A percentile compares a stretch with the other conserved stretches of the same genome.
Conservation (phyloP, 2,888 invertebrate genomes). For the Tetragnatha montana region DNA sequence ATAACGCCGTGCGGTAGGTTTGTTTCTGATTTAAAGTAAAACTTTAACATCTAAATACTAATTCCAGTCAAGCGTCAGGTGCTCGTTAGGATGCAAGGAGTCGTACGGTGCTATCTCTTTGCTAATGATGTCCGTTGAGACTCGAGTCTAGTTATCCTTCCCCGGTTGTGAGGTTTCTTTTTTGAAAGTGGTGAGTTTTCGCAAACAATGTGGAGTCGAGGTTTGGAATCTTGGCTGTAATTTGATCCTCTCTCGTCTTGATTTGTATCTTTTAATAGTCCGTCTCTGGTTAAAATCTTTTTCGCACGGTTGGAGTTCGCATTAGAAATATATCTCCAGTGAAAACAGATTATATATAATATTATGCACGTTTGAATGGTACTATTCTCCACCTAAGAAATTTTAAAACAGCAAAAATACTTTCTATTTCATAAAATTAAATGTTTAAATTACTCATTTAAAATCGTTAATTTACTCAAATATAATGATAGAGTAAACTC, state of each 20-base stretch:
- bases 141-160: not conserved
- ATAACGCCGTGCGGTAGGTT: not conserved
- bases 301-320: no score
- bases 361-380: no score
- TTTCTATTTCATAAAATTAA: no score
- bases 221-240: not conserved
- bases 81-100: not conserved
- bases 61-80: not conserved
- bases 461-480: no score
- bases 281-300: no score
- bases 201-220: not conserved
- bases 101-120: not conserved
- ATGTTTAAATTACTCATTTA: no score
- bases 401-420: no score
- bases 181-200: not conserved
- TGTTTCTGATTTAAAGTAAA: not conserved
- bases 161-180: not conserved
- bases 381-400: no score
- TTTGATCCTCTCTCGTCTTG: not conserved
- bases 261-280: not conserved
- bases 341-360: no score
- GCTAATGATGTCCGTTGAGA: not conserved
- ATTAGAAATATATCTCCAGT: no score
- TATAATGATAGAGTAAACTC: no score
- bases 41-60: not conserved